Evolutionary conservation across 1,140 invertebrate genomes (phyloP).

Genomic region (Vanessa atalanta): DNA sequence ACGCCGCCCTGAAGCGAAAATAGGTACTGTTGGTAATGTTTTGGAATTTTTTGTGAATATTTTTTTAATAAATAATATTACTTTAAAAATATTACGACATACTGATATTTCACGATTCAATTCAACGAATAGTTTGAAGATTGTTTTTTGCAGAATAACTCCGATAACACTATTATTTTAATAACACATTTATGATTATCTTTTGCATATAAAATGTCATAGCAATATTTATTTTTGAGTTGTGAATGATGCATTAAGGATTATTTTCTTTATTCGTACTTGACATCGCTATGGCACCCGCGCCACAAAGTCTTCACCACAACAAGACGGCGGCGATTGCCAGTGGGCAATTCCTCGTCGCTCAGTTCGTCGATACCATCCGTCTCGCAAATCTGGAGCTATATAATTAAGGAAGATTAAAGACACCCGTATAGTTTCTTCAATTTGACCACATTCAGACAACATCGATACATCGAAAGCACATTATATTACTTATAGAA

Average conservation of each 20-base stretch:
- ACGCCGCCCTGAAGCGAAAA: constrained; percentile 83
- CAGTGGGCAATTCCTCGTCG: constrained; percentile 68
- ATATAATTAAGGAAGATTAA: constrained; percentile 1
- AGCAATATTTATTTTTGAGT: neutral
- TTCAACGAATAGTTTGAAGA: too few relatives aligned
- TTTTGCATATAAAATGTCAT: too few relatives aligned
- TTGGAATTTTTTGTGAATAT: too few relatives aligned
- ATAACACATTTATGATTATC: too few relatives aligned
- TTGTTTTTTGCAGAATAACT: too few relatives aligned
- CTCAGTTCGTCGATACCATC: constrained; percentile 72
- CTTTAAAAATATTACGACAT: too few relatives aligned
- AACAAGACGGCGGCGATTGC: constrained; percentile 63
- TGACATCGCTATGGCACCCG: constrained; percentile 76
- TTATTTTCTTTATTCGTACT: constrained; percentile 44
- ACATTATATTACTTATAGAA: neutral
- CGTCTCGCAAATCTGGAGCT: constrained; percentile 76
- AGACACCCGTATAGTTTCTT: neutral
- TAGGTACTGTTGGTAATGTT: neutral
- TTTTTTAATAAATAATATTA: too few relatives aligned
- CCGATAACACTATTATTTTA: too few relatives aligned
- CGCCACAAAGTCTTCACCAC: constrained; percentile 75
- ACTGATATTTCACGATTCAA: too few relatives aligned
- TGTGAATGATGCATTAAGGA: neutral
- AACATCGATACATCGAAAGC: neutral
- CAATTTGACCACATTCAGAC: neutral